Percentiles rank a stretch among this genome's conserved stretches.
Evolutionary conservation across 2,888 invertebrate species (phyloP).

Genomic region (Lymantria monacha): DNA sequence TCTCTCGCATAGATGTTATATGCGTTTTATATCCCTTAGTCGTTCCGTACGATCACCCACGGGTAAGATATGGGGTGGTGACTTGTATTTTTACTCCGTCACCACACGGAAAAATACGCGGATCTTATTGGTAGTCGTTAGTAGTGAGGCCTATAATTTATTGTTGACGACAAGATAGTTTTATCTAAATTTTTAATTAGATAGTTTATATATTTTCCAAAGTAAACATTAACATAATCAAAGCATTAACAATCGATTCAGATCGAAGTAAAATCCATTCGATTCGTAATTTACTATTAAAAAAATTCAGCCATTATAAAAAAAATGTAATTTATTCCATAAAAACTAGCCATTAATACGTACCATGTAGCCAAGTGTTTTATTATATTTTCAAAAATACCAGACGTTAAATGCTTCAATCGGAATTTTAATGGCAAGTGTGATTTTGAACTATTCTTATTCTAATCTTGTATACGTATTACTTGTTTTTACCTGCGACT

Average conservation of each 20-base stretch:
- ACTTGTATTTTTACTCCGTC: too few species aligned
- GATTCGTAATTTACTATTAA: constrained; percentile 2
- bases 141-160: too few species aligned
- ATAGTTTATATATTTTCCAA: neutral
- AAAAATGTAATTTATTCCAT: neutral
- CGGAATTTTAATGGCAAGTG: neutral
- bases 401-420: neutral
- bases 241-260: constrained; percentile 3
- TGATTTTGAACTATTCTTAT: neutral
- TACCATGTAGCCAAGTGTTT: neutral
- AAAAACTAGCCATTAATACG: neutral
- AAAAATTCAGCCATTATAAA: neutral
- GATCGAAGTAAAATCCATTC: neutral
- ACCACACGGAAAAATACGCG: too few species aligned
- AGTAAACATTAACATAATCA: neutral
- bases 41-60: too few species aligned
- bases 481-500: too few species aligned
- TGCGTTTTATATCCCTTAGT: too few species aligned
- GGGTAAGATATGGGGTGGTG: too few species aligned
- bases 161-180: too few species aligned
- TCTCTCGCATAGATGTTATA: too few species aligned
- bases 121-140: too few species aligned
- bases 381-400: neutral
- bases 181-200: too few species aligned
- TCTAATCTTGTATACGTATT: too few species aligned